A percentile compares a stretch with the other conserved stretches of the same genome.
Conservation (phyloP, 1,140 invertebrate species). For the Luehdorfia chinensis region DNA sequence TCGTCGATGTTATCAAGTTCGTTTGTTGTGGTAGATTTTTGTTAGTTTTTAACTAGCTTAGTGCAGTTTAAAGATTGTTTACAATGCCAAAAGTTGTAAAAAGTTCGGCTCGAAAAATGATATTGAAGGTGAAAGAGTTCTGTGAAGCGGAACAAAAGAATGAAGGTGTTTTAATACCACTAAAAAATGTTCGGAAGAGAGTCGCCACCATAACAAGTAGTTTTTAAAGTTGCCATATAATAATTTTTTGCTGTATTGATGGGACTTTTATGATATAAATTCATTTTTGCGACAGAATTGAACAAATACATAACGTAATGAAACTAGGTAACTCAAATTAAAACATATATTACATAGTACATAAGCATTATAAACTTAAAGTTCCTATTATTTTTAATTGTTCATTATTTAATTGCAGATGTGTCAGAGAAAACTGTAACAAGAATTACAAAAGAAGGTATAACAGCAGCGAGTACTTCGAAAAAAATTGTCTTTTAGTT, state of each 20-base stretch:
- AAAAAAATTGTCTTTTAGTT: too few species aligned
- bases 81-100: too few species aligned
- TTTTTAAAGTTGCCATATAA: conserved; percentile 2
- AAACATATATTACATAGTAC: too few species aligned
- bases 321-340: not conserved
- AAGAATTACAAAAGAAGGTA: too few species aligned
- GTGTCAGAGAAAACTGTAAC: too few species aligned
- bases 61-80: conserved; percentile 2
- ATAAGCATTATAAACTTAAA: too few species aligned
- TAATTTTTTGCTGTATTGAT: not conserved
- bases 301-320: not conserved
- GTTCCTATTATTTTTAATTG: too few species aligned
- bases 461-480: too few species aligned
- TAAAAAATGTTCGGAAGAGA: not conserved
- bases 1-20: conserved; percentile 18
- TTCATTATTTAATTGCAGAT: too few species aligned
- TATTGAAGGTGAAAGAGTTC: too few species aligned
- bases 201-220: conserved; percentile 7
- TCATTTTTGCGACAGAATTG: not conserved
- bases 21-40: conserved; percentile 21
- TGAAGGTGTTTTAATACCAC: too few species aligned
- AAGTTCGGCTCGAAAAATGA: too few species aligned
- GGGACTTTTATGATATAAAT: not conserved
- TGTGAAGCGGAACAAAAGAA: not conserved
- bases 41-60: conserved; percentile 21